Base-by-base conservation (phyloP, 1,140 invertebrate species). In the Dryas iulia region DNA sequence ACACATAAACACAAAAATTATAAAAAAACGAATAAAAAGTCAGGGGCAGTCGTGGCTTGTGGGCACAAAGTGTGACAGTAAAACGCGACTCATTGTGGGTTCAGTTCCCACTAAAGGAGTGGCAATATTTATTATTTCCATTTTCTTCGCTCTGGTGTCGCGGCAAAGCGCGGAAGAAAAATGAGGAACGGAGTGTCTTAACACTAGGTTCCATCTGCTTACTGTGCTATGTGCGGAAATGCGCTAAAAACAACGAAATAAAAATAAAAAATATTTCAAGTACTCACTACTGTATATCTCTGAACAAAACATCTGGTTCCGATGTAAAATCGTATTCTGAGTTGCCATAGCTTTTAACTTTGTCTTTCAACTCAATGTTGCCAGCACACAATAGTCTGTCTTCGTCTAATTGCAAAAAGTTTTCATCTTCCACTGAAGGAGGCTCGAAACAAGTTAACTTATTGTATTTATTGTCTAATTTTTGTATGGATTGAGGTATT, bases 241-340 rank as follows among this genome's bases (percentile, higher is more conserved):
- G 6, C 2, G 26, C 26, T 2, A 3, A 6, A 28, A 28, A 6
- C 26, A 3, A 28, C 3, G 14, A n/a, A 54, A 75, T 72, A 59
- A 66, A 47, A n/a, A n/a, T n/a, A n/a, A n/a, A n/a, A n/a, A n/a
- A n/a, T n/a, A n/a, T n/a, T n/a, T n/a, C n/a, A n/a, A n/a, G n/a
- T 57, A 94, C 94, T 93, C 91, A 96, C 95, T 94, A 94, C 73
- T 95, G 93, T 2, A 96, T 82, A 77, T 95, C 94, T 35, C 96
- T 92, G 74, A 97, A 97, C 72, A 94, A 94, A 21, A 97, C 84
- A 89, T 97, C 96, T 0, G 96, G 94, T n/a, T 95, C 94, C 14
- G 94, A 89, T 4, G 93, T 91, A 69, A 94, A 95, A 60, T 94
- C 92, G 23, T 91, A 90, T 0, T 75, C 86, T 66, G 87, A 86